Evolutionary conservation across 2,797 vertebrate species (phyloP).

Genomic region (Chelon auratus): DNA sequence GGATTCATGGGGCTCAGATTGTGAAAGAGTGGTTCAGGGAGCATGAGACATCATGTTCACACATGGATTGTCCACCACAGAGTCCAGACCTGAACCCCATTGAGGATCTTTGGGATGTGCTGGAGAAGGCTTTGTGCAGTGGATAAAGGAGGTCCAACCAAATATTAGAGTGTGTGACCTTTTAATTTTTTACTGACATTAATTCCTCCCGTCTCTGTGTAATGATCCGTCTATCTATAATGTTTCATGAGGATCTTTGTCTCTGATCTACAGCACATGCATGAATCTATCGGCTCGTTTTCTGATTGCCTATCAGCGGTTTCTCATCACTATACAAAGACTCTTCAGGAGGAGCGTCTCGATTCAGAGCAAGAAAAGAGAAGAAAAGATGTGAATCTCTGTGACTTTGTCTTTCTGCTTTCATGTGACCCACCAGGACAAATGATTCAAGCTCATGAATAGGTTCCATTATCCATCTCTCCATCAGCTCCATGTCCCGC

Average conservation of each 20-base stretch:
- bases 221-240: too few species aligned
- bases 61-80: too few species aligned
- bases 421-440: constrained; percentile 42
- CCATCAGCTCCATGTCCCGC: constrained; percentile 18
- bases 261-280: background rate
- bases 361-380: background rate
- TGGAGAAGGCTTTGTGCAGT: too few species aligned
- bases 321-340: constrained; percentile 1
- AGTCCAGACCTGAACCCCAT: too few species aligned
- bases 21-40: too few species aligned
- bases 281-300: background rate
- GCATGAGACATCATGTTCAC: too few species aligned
- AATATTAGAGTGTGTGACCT: too few species aligned
- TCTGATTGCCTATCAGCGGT: constrained; percentile 12
- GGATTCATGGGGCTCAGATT: too few species aligned
- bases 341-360: background rate
- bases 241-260: constrained; percentile 1
- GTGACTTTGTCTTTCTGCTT: constrained; percentile 1
- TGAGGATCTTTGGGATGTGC: too few species aligned
- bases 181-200: too few species aligned
- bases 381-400: constrained; percentile 20
- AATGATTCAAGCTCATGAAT: constrained; percentile 44
- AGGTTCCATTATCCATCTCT: constrained; percentile 34
- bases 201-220: too few species aligned
- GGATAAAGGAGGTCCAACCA: too few species aligned